Percentiles rank a stretch among this genome's conserved stretches.
phyloP scores from a whole-genome alignment of 2,888 invertebrate species.

The Hydrotaea cyrtoneurina region DNA sequence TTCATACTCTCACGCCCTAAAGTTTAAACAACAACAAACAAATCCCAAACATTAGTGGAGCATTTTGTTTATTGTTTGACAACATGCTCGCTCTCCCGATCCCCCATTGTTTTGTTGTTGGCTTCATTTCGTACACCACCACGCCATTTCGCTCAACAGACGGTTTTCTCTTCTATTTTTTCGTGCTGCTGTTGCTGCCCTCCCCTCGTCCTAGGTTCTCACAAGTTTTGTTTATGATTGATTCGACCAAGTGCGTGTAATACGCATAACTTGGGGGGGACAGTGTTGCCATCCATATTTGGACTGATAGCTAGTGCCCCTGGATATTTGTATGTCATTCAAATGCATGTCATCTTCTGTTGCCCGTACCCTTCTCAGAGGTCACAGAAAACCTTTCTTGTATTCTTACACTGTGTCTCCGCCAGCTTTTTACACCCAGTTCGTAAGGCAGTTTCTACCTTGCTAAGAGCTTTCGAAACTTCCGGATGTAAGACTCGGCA shows the following conservation, averaged over 20 bases:
- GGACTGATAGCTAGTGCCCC: too few relatives aligned
- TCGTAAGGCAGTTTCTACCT: too few relatives aligned
- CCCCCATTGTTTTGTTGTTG: background rate
- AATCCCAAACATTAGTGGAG: slow-evolving; percentile 20
- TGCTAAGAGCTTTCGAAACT: too few relatives aligned
- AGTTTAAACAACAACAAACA: slow-evolving; percentile 36
- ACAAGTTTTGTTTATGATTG: slow-evolving; percentile 5
- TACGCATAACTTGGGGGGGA: background rate
- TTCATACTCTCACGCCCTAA: slow-evolving; percentile 60
- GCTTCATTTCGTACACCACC: background rate
- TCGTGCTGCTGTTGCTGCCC: background rate
- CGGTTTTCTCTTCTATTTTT: background rate
- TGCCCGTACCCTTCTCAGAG: too few relatives aligned
- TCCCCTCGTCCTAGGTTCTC: background rate
- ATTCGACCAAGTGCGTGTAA: background rate
- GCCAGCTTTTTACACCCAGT: too few relatives aligned
- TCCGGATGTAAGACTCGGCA: too few relatives aligned
- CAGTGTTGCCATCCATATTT: background rate
- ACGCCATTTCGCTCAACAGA: background rate
- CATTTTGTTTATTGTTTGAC: slow-evolving; percentile 19
- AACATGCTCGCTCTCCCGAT: slow-evolving; percentile 3
- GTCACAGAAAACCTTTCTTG: too few relatives aligned
- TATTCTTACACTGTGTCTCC: too few relatives aligned
- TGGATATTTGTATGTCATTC: too few relatives aligned
- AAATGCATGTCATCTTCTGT: too few relatives aligned